Conservation (phyloP, 2,888 invertebrate genomes). For the Chalcosyrphus nemorum region DNA sequence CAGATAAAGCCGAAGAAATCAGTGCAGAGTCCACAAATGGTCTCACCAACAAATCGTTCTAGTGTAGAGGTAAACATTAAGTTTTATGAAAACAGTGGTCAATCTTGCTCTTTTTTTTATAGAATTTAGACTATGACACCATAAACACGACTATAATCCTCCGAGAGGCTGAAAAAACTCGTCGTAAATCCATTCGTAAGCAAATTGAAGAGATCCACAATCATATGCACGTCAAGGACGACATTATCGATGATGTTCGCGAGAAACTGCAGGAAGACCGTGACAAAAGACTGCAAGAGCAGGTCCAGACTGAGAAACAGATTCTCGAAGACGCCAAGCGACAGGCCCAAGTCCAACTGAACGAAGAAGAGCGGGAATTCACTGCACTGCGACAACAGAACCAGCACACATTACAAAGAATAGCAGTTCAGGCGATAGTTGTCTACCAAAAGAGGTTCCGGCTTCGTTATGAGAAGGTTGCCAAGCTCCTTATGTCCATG, state of each 20-base stretch:
- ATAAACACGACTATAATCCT: slow-evolving; percentile 76
- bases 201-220: slow-evolving; percentile 54
- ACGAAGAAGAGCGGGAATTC: slow-evolving; percentile 76
- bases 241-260: slow-evolving; percentile 77
- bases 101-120: no score
- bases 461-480: slow-evolving; percentile 84
- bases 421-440: slow-evolving; percentile 83
- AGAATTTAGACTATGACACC: slow-evolving; percentile 75
- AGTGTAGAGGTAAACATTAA: slow-evolving; percentile 49
- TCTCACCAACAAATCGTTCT: not conserved
- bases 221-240: slow-evolving; percentile 75
- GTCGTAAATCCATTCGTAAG: slow-evolving; percentile 76
- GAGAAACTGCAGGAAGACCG: slow-evolving; percentile 66
- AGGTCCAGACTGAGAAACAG: slow-evolving; percentile 74
- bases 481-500: slow-evolving; percentile 81
- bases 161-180: slow-evolving; percentile 75
- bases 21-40: slow-evolving; percentile 1
- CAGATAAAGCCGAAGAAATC: not conserved
- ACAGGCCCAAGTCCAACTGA: slow-evolving; percentile 74
- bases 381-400: slow-evolving; percentile 75
- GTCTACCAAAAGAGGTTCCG: slow-evolving; percentile 84
- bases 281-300: slow-evolving; percentile 72
- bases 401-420: slow-evolving; percentile 76
- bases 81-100: no score
- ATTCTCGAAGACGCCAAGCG: slow-evolving; percentile 77